phyloP scores from a whole-genome alignment of 1,140 invertebrate species.

The Drosophila nasuta region DNA sequence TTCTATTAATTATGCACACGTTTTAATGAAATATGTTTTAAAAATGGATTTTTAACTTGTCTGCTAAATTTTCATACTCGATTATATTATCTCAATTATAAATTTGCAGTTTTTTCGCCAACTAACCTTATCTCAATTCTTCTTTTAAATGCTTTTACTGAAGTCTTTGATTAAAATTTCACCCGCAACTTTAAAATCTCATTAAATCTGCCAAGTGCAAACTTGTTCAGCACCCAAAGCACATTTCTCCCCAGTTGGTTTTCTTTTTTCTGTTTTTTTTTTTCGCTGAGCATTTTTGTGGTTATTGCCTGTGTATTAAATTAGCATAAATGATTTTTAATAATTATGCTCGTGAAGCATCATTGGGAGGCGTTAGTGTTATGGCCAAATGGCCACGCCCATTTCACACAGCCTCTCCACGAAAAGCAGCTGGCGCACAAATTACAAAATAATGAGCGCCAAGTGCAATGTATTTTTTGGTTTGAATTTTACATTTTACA shows the following conservation, averaged over 20 bases:
- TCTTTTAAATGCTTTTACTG: neutral
- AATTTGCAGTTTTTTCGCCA: neutral
- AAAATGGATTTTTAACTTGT: no score
- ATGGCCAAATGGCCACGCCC: slow-evolving; percentile 15
- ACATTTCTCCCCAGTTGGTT: slow-evolving; percentile 11
- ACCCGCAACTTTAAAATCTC: slow-evolving; percentile 4
- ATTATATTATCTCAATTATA: neutral
- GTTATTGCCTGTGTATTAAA: slow-evolving; percentile 82
- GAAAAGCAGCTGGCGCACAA: slow-evolving; percentile 68
- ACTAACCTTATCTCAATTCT: neutral
- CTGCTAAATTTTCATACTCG: neutral
- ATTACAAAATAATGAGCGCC: slow-evolving; percentile 81
- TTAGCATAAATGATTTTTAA: slow-evolving; percentile 84
- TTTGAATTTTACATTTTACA: slow-evolving; percentile 80
- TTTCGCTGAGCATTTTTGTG: slow-evolving; percentile 53
- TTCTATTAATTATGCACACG: no score
- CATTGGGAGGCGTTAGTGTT: slow-evolving; percentile 30
- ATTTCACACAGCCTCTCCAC: neutral
- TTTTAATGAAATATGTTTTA: no score
- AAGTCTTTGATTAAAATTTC: neutral
- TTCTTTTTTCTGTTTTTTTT: slow-evolving; percentile 17
- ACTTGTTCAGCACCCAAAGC: slow-evolving; percentile 7
- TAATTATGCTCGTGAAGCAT: slow-evolving; percentile 73
- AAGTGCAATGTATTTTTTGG: slow-evolving; percentile 71
- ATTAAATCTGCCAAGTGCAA: slow-evolving; percentile 5